phyloP scores from a whole-genome alignment of 2,113 vertebrate genomes.

The Rhinolophus sinicus region DNA sequence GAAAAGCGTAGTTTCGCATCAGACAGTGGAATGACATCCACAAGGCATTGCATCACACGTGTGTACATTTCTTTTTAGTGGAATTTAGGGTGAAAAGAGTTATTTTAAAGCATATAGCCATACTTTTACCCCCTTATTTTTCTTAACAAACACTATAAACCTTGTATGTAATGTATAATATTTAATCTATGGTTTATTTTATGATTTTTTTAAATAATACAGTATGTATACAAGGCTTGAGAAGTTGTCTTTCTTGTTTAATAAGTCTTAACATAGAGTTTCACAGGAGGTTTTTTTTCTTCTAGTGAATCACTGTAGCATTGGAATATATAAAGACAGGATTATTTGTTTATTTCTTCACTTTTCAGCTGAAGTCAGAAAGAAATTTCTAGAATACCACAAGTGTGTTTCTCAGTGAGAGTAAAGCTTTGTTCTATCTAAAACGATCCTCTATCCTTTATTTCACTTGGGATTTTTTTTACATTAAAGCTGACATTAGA shows the following conservation, averaged over 20 bases:
- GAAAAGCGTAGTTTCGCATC: slow-evolving; percentile 48
- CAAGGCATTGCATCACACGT: slow-evolving; percentile 3
- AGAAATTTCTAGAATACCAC: slow-evolving; percentile 20
- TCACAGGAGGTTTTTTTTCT: slow-evolving; percentile 34
- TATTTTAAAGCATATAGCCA: neutral
- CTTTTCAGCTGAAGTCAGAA: slow-evolving; percentile 12
- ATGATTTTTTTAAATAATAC: neutral
- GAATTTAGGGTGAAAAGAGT: neutral
- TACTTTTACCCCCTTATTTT: neutral
- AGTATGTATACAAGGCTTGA: neutral
- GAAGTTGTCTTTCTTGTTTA: slow-evolving; percentile 38
- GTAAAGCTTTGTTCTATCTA: neutral
- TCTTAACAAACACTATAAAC: neutral
- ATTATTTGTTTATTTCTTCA: neutral
- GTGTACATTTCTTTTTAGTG: slow-evolving; percentile 44
- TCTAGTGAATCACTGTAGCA: neutral
- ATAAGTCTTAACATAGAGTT: neutral
- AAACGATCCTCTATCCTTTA: slow-evolving; percentile 36
- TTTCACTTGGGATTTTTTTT: slow-evolving; percentile 32
- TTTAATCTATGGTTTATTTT: neutral
- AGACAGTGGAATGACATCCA: slow-evolving; percentile 45
- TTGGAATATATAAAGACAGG: slow-evolving; percentile 52
- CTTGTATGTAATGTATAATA: slow-evolving; percentile 29
- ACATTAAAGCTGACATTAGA: neutral
- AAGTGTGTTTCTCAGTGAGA: slow-evolving; percentile 32